Percentiles rank a stretch among this genome's conserved stretches.
Conservation (phyloP, 1,140 invertebrate genomes). For the Odontomachus brunneus region DNA sequence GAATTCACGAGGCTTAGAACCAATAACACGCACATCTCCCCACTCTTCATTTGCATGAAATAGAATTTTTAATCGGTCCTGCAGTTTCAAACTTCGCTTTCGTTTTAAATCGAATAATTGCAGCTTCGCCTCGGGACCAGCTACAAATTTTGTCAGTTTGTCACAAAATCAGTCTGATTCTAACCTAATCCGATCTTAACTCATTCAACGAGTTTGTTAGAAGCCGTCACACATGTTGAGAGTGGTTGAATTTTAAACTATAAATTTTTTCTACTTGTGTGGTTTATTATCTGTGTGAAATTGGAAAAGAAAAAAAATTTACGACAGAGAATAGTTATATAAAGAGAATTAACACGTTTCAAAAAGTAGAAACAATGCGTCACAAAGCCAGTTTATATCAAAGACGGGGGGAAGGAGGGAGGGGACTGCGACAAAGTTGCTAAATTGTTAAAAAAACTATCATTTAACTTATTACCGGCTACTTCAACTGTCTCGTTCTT, state of each 20-base stretch:
- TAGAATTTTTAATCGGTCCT: slow-evolving; percentile 50
- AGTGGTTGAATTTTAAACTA: too few species aligned
- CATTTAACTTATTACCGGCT: background rate
- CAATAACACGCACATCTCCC: background rate
- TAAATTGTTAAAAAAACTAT: background rate
- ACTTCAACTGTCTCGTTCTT: background rate
- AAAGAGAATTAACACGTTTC: too few species aligned
- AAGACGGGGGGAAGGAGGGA: too few species aligned
- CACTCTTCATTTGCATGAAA: slow-evolving; percentile 46
- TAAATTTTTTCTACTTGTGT: too few species aligned
- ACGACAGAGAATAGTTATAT: too few species aligned
- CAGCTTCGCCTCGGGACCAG: background rate
- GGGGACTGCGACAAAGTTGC: too few species aligned
- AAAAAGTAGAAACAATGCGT: too few species aligned
- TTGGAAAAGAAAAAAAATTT: too few species aligned
- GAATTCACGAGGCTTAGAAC: slow-evolving; percentile 5
- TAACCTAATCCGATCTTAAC: background rate
- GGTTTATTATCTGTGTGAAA: too few species aligned
- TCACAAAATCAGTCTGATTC: background rate
- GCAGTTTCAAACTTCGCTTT: slow-evolving; percentile 42
- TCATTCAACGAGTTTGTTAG: too few species aligned
- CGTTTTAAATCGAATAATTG: slow-evolving; percentile 45
- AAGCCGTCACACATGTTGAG: too few species aligned
- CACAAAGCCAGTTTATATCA: too few species aligned
- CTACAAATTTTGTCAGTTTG: background rate